phyloP scores from a whole-genome alignment of 2,113 vertebrate species.

The Baryphthengus martii region DNA sequence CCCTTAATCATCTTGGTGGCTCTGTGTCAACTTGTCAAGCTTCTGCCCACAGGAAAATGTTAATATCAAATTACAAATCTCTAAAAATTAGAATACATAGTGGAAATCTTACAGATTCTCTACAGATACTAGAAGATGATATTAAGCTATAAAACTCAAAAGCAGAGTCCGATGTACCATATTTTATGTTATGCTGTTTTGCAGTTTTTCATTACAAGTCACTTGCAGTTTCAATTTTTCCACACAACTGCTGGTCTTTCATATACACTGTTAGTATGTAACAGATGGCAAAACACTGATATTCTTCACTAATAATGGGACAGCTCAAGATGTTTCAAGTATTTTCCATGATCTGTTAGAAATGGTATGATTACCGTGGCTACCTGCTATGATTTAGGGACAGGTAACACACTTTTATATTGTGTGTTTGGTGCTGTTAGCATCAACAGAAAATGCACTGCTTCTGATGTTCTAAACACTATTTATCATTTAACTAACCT shows the following conservation, averaged over 20 bases:
- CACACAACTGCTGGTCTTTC: background rate
- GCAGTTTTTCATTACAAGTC: background rate
- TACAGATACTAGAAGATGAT: background rate
- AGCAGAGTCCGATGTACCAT: background rate
- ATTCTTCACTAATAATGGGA: background rate
- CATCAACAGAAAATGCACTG: background rate
- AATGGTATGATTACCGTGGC: background rate
- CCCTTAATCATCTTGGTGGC: too few relatives aligned
- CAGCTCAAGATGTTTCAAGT: background rate
- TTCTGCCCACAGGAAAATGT: background rate
- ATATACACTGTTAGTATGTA: background rate
- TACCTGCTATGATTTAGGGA: constrained; percentile 6
- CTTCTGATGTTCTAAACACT: background rate
- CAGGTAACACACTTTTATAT: background rate
- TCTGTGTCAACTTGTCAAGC: background rate
- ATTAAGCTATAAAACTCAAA: background rate
- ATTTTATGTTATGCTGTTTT: background rate
- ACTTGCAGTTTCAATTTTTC: background rate
- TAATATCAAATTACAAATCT: background rate
- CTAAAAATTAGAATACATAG: background rate
- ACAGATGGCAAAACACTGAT: constrained; percentile 19
- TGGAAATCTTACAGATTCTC: background rate
- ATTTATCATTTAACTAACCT: background rate
- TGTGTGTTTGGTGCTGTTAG: background rate
- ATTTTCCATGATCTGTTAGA: background rate